phyloP scores from a whole-genome alignment of 2,113 vertebrate species.

The Rhynchomys soricoides region DNA sequence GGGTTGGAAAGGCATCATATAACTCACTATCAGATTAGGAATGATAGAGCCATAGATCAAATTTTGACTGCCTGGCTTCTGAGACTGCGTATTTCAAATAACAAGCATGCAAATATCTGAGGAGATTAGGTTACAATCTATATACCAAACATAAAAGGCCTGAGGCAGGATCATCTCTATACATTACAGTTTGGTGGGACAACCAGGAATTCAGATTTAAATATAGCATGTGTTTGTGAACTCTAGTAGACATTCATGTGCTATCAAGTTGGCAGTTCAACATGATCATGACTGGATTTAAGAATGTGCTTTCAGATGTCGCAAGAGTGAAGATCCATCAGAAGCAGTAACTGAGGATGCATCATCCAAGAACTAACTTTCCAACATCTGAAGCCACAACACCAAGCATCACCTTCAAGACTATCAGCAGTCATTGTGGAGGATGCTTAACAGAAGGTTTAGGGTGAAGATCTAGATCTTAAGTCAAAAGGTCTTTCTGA shows the following conservation, averaged over 20 bases:
- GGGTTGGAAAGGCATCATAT: neutral
- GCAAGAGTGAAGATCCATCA: neutral
- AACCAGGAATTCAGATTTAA: neutral
- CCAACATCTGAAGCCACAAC: neutral
- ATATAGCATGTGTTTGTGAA: neutral
- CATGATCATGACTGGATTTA: neutral
- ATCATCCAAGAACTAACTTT: neutral
- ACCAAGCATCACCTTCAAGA: neutral
- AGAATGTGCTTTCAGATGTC: accelerated
- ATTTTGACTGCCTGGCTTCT: neutral
- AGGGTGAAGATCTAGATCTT: neutral
- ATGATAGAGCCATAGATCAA: neutral
- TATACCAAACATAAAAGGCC: neutral
- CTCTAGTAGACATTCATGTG: neutral
- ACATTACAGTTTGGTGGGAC: neutral
- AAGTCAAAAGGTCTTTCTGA: neutral
- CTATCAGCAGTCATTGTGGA: too few species aligned
- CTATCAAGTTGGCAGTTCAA: neutral
- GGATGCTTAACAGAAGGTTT: too few species aligned
- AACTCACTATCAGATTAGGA: neutral
- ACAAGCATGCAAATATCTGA: neutral
- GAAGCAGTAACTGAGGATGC: neutral
- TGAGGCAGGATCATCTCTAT: neutral
- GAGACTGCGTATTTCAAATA: neutral
- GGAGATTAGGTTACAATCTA: neutral